Evolutionary conservation across 2,113 vertebrate genomes (phyloP), one percentile per base, ranked within the genome.

Genomic region (Dissostichus mawsoni): DNA sequence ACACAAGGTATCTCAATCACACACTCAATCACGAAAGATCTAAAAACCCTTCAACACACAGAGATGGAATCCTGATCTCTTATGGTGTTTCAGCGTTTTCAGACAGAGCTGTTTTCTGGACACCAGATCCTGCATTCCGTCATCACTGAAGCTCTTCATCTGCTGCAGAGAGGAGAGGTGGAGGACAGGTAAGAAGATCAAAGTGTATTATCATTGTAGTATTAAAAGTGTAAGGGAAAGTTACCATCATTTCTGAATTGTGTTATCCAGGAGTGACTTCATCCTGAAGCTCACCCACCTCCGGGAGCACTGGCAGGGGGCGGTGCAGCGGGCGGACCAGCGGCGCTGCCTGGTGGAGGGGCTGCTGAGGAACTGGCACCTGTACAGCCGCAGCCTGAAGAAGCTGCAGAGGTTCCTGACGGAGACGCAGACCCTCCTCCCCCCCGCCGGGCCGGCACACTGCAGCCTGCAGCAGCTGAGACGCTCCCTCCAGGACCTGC

Each of bases 41-140:
- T 29, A 29, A 4, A 47, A 52, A 5, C 58, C 14, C 41, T 4
- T 1, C 8, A 16, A 47, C 33, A 11, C 59, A 47, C 44, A 18
- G 2, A 36, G 20, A 5, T 2, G 10, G 72, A 14, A 74, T 4
- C 33, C 51, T 55, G 20, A 56, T 16, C 1, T 25, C 14, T 47
- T 5, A 18, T 20, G 52, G 7, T 81, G 36, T 83, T 87, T 67
- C 92, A 99, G 98, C 89, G 94, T 79, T 95, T 99, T 82, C 97
- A 97, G 94, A 95, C 95, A 0, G 97, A 99, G 90, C 91, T 97
- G 62, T 96, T 95, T 63, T 86, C 96, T 29, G 95, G 95, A 58
- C 97, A 98, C 83, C 95, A 95, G 90, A 94, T 96, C 68, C 96
- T 98, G 41, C 96, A 97, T 82, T 94, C 94, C 2, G 95, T 97